Percentiles rank a stretch among this genome's conserved stretches.
These are phyloP conservation scores for Tetranychus truncatus DNA, from an alignment of 2,888 invertebrate genomes.

Conservation along the genomic window DNA sequence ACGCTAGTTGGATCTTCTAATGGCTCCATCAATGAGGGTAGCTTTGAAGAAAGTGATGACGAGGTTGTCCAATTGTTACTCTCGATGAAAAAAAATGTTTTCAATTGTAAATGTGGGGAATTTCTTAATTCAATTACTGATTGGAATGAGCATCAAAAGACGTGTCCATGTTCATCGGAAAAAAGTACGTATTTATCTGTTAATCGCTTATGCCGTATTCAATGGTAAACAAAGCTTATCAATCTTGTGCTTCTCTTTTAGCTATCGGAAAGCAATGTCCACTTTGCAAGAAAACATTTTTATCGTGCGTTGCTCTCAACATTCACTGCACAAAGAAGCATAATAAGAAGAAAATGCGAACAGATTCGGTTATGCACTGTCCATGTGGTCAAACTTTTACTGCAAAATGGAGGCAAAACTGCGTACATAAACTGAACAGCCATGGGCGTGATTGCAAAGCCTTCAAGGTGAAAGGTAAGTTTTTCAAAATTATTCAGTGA, in stretches of 20 bases:
- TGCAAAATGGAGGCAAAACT: slow-evolving; percentile 9
- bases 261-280: background rate
- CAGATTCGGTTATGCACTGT: background rate
- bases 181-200: background rate
- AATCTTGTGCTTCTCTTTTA: background rate
- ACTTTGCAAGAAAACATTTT: slow-evolving; percentile 1
- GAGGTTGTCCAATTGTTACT: background rate
- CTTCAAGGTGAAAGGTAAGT: background rate
- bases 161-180: background rate
- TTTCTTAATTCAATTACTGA: background rate
- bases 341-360: background rate
- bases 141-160: background rate
- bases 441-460: slow-evolving; percentile 6
- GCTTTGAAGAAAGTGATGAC: background rate
- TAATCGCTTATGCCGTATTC: background rate
- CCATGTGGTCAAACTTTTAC: slow-evolving; percentile 4
- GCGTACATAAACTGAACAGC: slow-evolving; percentile 4
- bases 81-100: background rate
- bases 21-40: no score
- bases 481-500: background rate
- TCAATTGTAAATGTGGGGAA: background rate
- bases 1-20: no score
- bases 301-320: background rate
- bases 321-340: slow-evolving; percentile 2
- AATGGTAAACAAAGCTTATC: background rate